Evolutionary conservation across 1,140 invertebrate genomes (phyloP).

Genomic region (Pseudoatta argentina): DNA sequence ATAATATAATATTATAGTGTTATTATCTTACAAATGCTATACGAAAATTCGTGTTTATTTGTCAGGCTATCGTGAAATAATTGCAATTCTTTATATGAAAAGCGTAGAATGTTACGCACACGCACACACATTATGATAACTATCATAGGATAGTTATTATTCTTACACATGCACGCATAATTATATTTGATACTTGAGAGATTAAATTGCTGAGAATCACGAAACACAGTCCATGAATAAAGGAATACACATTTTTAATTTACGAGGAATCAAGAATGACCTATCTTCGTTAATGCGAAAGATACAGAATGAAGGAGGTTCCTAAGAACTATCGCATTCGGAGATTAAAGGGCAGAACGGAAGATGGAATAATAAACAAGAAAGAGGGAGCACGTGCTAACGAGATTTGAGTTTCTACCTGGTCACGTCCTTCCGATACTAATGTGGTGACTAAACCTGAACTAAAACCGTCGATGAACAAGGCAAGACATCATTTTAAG

Average conservation of each 20-base stretch:
- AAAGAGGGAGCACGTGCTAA: slow-evolving; percentile 10
- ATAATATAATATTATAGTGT: background rate
- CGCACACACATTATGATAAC: background rate
- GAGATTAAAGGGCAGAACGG: slow-evolving; percentile 27
- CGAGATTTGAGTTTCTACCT: slow-evolving; percentile 46
- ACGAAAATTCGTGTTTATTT: background rate
- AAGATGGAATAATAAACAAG: slow-evolving; percentile 43
- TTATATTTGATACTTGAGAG: background rate
- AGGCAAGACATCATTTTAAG: background rate
- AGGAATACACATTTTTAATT: background rate
- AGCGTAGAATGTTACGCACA: background rate
- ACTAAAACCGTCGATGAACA: slow-evolving; percentile 13
- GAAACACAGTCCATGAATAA: background rate
- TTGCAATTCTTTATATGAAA: background rate
- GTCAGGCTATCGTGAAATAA: background rate
- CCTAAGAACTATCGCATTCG: background rate
- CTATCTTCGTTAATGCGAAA: background rate
- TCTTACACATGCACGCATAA: background rate
- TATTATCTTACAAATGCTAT: background rate
- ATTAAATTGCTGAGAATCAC: background rate
- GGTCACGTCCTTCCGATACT: slow-evolving; percentile 14
- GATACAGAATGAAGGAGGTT: background rate
- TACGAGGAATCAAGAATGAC: background rate
- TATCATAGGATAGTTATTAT: background rate
- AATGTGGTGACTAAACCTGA: slow-evolving; percentile 8